These are phyloP conservation scores for Busseola fusca DNA, from an alignment of 2,888 invertebrate species.

Conservation along the genomic window DNA sequence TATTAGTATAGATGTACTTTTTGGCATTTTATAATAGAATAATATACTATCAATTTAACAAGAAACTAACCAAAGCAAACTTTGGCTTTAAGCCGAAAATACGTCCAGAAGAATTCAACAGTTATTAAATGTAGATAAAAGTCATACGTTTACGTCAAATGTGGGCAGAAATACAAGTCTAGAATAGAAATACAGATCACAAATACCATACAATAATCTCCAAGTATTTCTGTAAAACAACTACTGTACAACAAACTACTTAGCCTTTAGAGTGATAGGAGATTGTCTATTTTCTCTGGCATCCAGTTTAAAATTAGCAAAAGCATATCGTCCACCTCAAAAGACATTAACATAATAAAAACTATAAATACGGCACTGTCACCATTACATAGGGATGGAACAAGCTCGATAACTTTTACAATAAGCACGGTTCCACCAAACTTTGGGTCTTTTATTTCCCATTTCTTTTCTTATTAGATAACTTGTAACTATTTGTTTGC, in stretches of 20 bases:
- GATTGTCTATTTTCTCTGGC: slow-evolving; percentile 21
- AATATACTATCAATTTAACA: slow-evolving; percentile 13
- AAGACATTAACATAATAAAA: slow-evolving; percentile 24
- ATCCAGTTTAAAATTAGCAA: slow-evolving; percentile 28
- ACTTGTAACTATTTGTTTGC: background rate
- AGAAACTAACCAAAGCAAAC: slow-evolving; percentile 13
- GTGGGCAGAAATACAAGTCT: background rate
- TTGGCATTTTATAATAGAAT: no score
- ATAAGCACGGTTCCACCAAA: background rate
- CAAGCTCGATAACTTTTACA: background rate
- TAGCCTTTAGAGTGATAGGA: background rate
- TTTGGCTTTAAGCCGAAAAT: slow-evolving; percentile 23
- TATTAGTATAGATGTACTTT: no score
- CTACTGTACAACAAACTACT: background rate
- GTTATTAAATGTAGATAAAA: slow-evolving; percentile 12
- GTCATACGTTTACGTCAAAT: slow-evolving; percentile 4
- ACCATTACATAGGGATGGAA: slow-evolving; percentile 40
- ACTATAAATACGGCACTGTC: slow-evolving; percentile 44
- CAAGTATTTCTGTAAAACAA: slow-evolving; percentile 11
- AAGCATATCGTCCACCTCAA: slow-evolving; percentile 14
- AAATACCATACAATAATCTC: slow-evolving; percentile 18
- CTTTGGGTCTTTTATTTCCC: accelerated
- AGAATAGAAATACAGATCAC: slow-evolving; percentile 9
- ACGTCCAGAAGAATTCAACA: background rate
- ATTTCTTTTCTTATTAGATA: background rate